These are phyloP conservation scores for Ammodramus savannarum DNA, from an alignment of 2,113 vertebrate genomes.

Conservation along the genomic window DNA sequence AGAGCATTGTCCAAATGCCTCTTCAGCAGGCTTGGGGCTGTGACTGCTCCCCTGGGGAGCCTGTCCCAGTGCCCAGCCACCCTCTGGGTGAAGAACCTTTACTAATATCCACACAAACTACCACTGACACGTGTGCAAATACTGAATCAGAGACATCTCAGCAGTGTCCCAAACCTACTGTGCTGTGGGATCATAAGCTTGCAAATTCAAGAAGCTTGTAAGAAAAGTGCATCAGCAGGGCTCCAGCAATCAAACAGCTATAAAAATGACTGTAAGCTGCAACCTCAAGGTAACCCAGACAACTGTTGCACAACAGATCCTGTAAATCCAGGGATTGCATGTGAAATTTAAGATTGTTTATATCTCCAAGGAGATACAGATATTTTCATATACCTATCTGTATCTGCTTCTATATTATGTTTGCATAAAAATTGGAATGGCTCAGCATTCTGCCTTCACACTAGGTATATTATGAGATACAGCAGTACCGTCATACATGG, in stretches of 20 bases:
- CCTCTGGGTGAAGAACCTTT: not conserved
- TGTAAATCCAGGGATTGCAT: not conserved
- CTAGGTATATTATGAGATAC: not conserved
- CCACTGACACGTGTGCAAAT: not conserved
- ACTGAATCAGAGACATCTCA: not conserved
- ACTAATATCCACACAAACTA: not conserved
- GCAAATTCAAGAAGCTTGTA: not conserved
- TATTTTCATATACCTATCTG: not conserved
- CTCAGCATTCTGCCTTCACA: not conserved
- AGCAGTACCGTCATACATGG: not conserved
- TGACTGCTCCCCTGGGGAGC: not conserved
- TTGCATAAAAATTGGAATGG: not conserved
- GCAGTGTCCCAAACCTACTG: not conserved
- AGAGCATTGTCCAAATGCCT: not conserved
- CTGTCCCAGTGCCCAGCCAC: not conserved
- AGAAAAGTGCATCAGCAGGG: not conserved
- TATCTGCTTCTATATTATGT: not conserved
- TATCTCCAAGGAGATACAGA: not conserved
- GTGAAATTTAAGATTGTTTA: not conserved
- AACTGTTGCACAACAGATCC: not conserved
- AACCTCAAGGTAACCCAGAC: not conserved
- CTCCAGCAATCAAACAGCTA: not conserved
- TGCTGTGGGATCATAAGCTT: rapidly evolving
- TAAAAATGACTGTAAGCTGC: not conserved
- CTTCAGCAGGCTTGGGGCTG: not conserved